Evolutionary conservation across 2,888 invertebrate genomes (phyloP), one percentile per base, ranked within the genome.

Genomic region (Papilio elwesi): DNA sequence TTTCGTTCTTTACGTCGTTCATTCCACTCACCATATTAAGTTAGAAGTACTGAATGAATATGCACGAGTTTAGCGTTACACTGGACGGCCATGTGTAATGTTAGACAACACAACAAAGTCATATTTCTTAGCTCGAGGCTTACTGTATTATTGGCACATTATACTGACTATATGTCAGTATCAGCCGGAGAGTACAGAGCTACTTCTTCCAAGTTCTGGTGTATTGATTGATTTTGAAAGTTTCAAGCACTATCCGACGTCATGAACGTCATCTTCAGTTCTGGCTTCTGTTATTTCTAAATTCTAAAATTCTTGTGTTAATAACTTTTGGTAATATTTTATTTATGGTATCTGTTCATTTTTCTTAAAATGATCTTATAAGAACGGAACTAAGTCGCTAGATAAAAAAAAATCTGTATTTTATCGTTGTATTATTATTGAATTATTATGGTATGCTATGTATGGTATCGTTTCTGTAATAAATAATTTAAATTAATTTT

Each of bases 401-500:
- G 59, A 80, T 82, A 83, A 82, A 84, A 86, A 85, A 83, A 82
- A 77, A 76, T 87, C 85, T 83, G 85, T 88, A 87, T 86, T 88
- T 88, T 90, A 90, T 89, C 90, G 89, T 92, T 92, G 87, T 91
- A 90, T 90, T 85, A 88, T 86, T 89, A 85, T 59, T 38, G 59
- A 88, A 90, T 87, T 90, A 88, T 88, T 90, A 43, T n/a, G n/a
- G n/a, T n/a, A 91, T 85, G 92, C 92, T 91, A 90, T 67, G 59
- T 91, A 91, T 91, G 91, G 90, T 92, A 92, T 92, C 89, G 90
- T 92, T 92, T 92, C 88, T 89, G 88, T 89, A 91, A 91, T 91
- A 92, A 92, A 92, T 90, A 87, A 92, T 91, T 91, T 91, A 91
- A 92, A 90, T 92, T 91, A 43, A 59, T 38, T 36, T 0, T 8